phyloP scores from a whole-genome alignment of 2,113 vertebrate species.

The Mustelus asterias region DNA sequence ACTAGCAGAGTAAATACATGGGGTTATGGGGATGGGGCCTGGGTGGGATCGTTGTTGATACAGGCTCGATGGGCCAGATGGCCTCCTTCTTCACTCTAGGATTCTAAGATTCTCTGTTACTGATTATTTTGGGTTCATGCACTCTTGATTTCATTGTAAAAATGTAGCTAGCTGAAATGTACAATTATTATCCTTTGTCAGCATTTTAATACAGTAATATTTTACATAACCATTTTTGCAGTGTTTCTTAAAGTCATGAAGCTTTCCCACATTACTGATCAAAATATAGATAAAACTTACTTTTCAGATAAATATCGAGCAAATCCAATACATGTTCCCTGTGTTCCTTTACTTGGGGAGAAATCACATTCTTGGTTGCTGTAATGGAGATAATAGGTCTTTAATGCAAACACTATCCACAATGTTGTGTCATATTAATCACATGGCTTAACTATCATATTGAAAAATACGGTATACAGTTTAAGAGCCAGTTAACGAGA shows the following conservation, averaged over 20 bases:
- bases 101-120: not conserved
- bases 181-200: not conserved
- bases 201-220: not conserved
- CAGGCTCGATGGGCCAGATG: no score
- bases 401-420: not conserved
- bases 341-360: constrained; percentile 83
- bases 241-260: not conserved
- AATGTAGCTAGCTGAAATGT: not conserved
- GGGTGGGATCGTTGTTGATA: no score
- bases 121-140: not conserved
- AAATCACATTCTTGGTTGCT: constrained; percentile 72
- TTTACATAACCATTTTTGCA: not conserved
- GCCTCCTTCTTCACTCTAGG: no score
- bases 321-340: constrained; percentile 79
- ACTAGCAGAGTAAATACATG: no score
- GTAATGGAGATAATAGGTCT: constrained; percentile 43
- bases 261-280: not conserved
- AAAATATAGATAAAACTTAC: constrained; percentile 51
- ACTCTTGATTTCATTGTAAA: not conserved
- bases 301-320: constrained; percentile 80
- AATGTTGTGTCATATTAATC: not conserved
- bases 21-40: no score
- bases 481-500: not conserved
- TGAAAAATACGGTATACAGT: not conserved
- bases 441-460: not conserved